Evolutionary conservation across 2,797 vertebrate species (phyloP), one percentile per base, ranked within the genome.

Genomic region (Chlorospingus semifuscus): DNA sequence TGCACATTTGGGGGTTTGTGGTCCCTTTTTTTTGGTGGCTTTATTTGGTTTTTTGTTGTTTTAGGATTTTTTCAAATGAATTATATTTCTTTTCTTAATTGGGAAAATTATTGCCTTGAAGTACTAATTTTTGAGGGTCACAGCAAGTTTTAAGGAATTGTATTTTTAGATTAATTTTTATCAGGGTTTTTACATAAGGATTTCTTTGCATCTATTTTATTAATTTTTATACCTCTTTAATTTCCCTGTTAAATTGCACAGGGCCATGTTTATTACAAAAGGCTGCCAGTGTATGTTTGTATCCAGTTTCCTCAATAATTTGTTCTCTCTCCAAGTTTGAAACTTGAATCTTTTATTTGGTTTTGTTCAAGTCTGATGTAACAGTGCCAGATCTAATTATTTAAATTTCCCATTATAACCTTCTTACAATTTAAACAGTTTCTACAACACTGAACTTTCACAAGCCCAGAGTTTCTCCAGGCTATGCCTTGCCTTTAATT

Each of bases 311-410:
- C 70, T 90, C 71, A 61, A 20, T 83, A 39, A 76, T 63, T 87
- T 82, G 19, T 79, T 83, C 34, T 89, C 44, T 69, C 32, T 81
- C 49, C 9, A 26, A 89, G 39, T 84, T 87, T 84, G 83, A 70
- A 94, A 44, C 70, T 65, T 32, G 39, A 56, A 36, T 83, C 30
- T 77, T 83, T 59, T 68, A 56, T 57, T 92, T 93, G 42, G 22
- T 87, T 83, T 76, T 65, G n/a, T 89, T 93, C 50, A 46, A 39
- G 32, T 61, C 55, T 82, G 39, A 65, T 50, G 21, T 79, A 69
- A 15, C 50, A 42, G 21, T 64, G 36, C 59, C 63, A 49, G 70
- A 61, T 65, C 24, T 27, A 79, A 79, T 82, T 79, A 88, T 84
- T 89, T 82, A 82, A 75, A 61, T 94, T 90, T 87, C 66, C 42